Evolutionary conservation across 2,113 vertebrate genomes (phyloP).

Genomic region (Fulica atra): DNA sequence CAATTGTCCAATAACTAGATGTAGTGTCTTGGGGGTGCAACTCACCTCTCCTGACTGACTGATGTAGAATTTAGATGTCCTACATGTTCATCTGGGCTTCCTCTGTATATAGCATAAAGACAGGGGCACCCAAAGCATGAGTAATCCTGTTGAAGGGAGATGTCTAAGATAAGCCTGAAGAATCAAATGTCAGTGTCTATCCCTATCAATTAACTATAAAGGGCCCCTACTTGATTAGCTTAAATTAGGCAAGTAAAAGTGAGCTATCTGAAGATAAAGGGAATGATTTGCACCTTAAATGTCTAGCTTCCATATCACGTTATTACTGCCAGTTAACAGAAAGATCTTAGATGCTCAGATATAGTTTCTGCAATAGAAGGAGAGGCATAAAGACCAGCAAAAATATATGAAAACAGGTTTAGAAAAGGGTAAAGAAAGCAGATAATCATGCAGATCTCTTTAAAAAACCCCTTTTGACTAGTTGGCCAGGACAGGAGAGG

Average conservation of each 20-base stretch:
- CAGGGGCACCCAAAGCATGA: not conserved
- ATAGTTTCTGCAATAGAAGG: not conserved
- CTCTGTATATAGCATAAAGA: not conserved
- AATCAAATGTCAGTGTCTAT: not conserved
- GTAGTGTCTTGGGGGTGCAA: not conserved
- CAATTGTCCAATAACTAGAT: not conserved
- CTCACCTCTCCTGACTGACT: not conserved
- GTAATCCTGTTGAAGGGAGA: not conserved
- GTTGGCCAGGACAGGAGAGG: not conserved
- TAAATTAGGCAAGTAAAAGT: conserved; percentile 53
- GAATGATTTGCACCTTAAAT: conserved; percentile 33
- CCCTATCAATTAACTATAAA: conserved; percentile 53
- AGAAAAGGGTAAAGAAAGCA: not conserved
- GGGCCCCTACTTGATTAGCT: conserved; percentile 38
- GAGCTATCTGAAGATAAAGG: conserved; percentile 51
- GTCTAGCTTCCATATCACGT: conserved; percentile 16
- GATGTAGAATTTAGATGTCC: not conserved
- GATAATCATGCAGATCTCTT: not conserved
- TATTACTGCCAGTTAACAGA: conserved; percentile 39
- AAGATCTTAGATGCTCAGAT: not conserved
- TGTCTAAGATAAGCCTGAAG: not conserved
- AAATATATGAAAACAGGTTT: not conserved
- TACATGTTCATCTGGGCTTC: not conserved
- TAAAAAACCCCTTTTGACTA: not conserved
- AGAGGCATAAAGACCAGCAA: not conserved